These are phyloP conservation scores for Myiagra hebetior DNA, from an alignment of 2,113 vertebrate genomes.

Conservation along the genomic window DNA sequence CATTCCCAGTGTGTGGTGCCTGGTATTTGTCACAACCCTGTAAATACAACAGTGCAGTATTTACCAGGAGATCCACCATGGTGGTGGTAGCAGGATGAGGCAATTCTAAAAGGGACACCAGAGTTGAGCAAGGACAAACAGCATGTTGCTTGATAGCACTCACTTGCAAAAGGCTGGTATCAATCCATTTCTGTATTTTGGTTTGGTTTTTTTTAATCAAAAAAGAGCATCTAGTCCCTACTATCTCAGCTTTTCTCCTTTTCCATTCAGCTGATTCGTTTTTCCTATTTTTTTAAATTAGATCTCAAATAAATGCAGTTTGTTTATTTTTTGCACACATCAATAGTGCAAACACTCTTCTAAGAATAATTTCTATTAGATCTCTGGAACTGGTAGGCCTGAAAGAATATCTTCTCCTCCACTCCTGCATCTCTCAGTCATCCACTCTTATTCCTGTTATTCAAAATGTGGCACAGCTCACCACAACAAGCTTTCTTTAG, in stretches of 20 bases:
- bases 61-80: background rate
- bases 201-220: background rate
- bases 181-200: background rate
- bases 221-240: rapidly evolving
- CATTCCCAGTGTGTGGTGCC: background rate
- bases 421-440: background rate
- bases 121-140: background rate
- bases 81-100: background rate
- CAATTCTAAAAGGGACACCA: background rate
- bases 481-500: background rate
- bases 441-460: background rate
- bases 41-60: background rate
- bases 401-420: background rate
- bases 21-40: background rate
- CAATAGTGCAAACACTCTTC: background rate
- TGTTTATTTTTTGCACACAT: background rate
- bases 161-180: background rate
- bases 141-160: background rate
- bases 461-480: background rate
- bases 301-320: background rate
- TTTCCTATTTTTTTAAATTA: background rate
- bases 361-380: background rate
- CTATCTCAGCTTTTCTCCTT: background rate
- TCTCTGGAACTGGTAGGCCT: background rate
- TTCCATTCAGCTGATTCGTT: background rate